phyloP scores from a whole-genome alignment of 2,113 vertebrate genomes.

The Paracanthobrama guichenoti region DNA sequence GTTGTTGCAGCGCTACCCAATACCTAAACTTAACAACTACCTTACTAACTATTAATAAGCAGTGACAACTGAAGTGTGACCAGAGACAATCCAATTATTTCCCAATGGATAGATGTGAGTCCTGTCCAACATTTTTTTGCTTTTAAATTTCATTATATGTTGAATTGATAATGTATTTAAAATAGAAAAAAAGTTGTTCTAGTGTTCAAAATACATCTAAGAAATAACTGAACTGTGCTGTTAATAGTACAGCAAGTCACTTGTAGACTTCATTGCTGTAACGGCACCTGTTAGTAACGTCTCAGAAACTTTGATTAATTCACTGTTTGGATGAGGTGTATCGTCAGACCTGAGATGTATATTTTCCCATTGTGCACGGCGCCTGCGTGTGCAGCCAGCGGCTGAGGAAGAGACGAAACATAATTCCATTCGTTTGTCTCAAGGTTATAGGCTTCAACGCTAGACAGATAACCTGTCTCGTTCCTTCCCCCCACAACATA shows the following conservation, averaged over 20 bases:
- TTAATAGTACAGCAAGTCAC: background rate
- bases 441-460: constrained; percentile 95
- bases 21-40: too few relatives aligned
- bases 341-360: constrained; percentile 92
- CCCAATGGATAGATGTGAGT: background rate
- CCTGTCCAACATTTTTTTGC: background rate
- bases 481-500: constrained; percentile 97
- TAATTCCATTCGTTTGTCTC: constrained; percentile 99
- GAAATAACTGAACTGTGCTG: too few relatives aligned
- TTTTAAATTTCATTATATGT: background rate
- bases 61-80: too few relatives aligned
- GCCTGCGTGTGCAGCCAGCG: constrained; percentile 94
- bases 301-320: constrained; percentile 20
- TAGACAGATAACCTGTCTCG: constrained; percentile 96
- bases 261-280: background rate
- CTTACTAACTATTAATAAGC: too few relatives aligned
- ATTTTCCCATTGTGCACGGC: constrained; percentile 97
- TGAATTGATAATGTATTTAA: background rate
- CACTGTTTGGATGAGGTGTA: constrained; percentile 1
- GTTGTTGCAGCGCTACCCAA: too few relatives aligned
- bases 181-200: background rate
- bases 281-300: constrained; percentile 13
- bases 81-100: background rate
- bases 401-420: constrained; percentile 90
- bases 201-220: background rate